These are phyloP conservation scores for Camponotus fellah DNA, from an alignment of 2,888 invertebrate species.

Conservation along the genomic window DNA sequence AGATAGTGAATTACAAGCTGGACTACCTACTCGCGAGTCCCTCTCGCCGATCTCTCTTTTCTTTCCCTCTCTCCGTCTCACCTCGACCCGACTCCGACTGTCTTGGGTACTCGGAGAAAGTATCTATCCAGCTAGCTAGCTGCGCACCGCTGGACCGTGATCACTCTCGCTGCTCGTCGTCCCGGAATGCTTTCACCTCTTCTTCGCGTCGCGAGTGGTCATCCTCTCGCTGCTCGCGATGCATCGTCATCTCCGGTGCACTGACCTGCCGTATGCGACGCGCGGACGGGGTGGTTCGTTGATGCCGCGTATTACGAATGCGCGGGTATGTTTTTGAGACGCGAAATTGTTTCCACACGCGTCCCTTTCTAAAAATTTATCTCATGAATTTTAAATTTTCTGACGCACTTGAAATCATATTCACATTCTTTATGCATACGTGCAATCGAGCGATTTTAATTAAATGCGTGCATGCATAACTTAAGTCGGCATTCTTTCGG, in stretches of 20 bases:
- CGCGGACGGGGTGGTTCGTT: constrained; percentile 15
- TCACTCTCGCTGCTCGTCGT: constrained; percentile 75
- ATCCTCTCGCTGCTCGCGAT: constrained; percentile 58
- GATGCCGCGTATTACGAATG: not conserved
- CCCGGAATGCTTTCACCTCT: constrained; percentile 77
- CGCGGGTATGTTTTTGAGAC: not conserved
- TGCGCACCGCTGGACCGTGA: constrained; percentile 72
- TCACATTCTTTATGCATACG: not conserved
- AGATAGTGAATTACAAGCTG: constrained; percentile 77
- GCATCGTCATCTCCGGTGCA: constrained; percentile 63
- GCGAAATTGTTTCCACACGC: not conserved
- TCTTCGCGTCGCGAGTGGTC: constrained; percentile 56
- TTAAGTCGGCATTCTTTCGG: not conserved
- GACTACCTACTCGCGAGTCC: constrained; percentile 63
- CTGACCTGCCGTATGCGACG: constrained; percentile 79
- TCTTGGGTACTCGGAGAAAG: constrained; percentile 75
- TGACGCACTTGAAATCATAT: not conserved
- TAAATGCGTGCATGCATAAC: not conserved
- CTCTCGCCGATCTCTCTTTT: constrained; percentile 67
- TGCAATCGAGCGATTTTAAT: not conserved
- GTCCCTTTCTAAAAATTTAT: not conserved
- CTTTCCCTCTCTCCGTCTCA: constrained; percentile 40
- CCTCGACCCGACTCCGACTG: constrained; percentile 32
- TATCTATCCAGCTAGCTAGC: constrained; percentile 61
- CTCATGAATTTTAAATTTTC: not conserved